These are phyloP conservation scores for Squalus acanthias DNA, from an alignment of 2,797 vertebrate species.

Conservation along the genomic window DNA sequence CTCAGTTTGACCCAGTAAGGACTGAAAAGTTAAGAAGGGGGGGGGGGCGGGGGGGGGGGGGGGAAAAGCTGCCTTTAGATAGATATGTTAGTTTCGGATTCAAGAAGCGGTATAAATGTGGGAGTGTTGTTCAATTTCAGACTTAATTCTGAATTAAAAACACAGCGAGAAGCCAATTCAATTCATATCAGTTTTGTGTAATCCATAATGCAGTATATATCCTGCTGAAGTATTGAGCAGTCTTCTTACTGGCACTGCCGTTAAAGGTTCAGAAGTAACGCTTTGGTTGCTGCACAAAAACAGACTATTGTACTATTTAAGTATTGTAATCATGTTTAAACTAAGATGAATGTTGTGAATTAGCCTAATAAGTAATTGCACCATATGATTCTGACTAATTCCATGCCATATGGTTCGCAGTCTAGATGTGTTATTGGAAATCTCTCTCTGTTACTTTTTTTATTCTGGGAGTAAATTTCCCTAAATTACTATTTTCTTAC, in stretches of 20 bases:
- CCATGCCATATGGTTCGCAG: background rate
- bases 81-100: background rate
- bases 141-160: background rate
- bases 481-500: background rate
- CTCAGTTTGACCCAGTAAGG: constrained; percentile 28
- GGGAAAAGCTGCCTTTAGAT: no score
- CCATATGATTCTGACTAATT: background rate
- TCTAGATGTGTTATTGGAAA: background rate
- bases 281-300: background rate
- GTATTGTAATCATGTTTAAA: background rate
- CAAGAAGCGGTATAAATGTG: no score
- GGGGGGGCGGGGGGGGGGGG: no score
- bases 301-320: background rate
- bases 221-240: constrained; percentile 23
- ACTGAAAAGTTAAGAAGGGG: background rate
- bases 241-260: background rate
- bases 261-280: background rate
- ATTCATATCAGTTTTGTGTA: background rate
- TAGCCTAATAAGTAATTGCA: background rate
- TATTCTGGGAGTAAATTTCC: background rate
- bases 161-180: background rate
- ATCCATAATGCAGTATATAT: background rate
- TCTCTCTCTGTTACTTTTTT: background rate
- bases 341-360: background rate
- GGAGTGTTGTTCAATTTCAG: background rate